phyloP scores from a whole-genome alignment of 1,140 invertebrate species.

The Caenorhabditis latens region DNA sequence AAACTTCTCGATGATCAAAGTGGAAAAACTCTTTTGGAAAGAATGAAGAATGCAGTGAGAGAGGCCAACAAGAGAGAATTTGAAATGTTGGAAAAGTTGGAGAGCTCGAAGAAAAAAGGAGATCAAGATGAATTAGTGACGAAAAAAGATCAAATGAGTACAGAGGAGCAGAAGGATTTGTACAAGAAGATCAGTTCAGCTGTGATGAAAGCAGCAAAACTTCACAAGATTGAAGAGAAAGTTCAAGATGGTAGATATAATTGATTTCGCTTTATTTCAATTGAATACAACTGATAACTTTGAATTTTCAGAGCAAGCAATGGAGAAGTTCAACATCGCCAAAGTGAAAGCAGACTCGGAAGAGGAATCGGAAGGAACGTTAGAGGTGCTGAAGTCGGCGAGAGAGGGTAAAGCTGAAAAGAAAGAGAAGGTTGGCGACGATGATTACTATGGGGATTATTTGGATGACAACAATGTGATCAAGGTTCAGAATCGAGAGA shows the following conservation, averaged over 20 bases:
- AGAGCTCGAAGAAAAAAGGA: neutral
- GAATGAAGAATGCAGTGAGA: constrained; percentile 29
- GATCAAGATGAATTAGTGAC: constrained; percentile 11
- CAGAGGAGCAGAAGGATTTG: constrained; percentile 39
- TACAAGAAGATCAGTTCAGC: constrained; percentile 50
- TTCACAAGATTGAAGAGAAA: constrained; percentile 19
- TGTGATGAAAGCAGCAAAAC: constrained; percentile 31
- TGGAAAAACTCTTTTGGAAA: constrained; percentile 38
- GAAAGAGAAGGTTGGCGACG: constrained; percentile 52
- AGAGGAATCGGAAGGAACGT: neutral
- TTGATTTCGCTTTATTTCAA: neutral
- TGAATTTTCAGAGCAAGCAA: constrained; percentile 14
- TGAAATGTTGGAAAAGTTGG: constrained; percentile 38
- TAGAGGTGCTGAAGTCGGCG: constrained; percentile 33
- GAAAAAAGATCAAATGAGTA: constrained; percentile 48
- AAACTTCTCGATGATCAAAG: constrained; percentile 45
- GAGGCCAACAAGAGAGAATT: constrained; percentile 41
- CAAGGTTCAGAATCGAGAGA: constrained; percentile 52
- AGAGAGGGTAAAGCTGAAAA: constrained; percentile 38
- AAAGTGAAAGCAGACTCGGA: constrained; percentile 27
- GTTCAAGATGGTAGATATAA: constrained; percentile 22
- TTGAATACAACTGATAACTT: too few species aligned
- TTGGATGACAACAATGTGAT: constrained; percentile 54
- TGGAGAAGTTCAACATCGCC: constrained; percentile 8
- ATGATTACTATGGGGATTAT: constrained; percentile 56